These are phyloP conservation scores for Cylas formicarius DNA, from an alignment of 1,140 invertebrate genomes.

Conservation along the genomic window DNA sequence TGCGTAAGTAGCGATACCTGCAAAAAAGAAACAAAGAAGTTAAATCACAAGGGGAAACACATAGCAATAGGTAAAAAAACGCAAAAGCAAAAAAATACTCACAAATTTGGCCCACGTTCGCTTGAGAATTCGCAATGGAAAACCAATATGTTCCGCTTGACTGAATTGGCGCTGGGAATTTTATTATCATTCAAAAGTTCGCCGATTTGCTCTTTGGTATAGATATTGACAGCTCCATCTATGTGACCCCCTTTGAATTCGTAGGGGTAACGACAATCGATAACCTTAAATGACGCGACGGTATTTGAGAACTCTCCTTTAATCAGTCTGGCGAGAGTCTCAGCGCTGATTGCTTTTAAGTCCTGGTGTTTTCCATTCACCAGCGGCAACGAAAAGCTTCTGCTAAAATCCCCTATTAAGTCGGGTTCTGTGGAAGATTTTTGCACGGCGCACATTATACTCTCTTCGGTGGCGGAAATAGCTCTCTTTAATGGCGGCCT, in stretches of 20 bases:
- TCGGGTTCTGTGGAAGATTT: slow-evolving; percentile 56
- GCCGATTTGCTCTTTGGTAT: slow-evolving; percentile 65
- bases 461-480: slow-evolving; percentile 51
- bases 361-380: slow-evolving; percentile 72
- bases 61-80: not conserved
- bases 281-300: slow-evolving; percentile 59
- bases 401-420: slow-evolving; percentile 77
- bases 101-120: slow-evolving; percentile 75
- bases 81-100: slow-evolving; percentile 18
- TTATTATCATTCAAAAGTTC: slow-evolving; percentile 51
- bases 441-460: slow-evolving; percentile 56
- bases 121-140: slow-evolving; percentile 99
- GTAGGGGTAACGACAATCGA: slow-evolving; percentile 91
- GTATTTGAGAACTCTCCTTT: slow-evolving; percentile 56
- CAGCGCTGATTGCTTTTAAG: slow-evolving; percentile 70
- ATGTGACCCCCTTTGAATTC: slow-evolving; percentile 97
- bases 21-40: not conserved
- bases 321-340: slow-evolving; percentile 67
- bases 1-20: slow-evolving; percentile 78
- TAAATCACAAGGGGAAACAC: not conserved
- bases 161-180: slow-evolving; percentile 26
- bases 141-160: slow-evolving; percentile 71
- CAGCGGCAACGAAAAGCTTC: slow-evolving; percentile 72
- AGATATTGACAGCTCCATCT: slow-evolving; percentile 73
- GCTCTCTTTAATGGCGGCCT: slow-evolving; percentile 41